A percentile compares a stretch with the other conserved stretches of the same genome.
These are phyloP conservation scores for Drosophila serrata DNA, from an alignment of 1,140 invertebrate species.

Conservation along the genomic window DNA sequence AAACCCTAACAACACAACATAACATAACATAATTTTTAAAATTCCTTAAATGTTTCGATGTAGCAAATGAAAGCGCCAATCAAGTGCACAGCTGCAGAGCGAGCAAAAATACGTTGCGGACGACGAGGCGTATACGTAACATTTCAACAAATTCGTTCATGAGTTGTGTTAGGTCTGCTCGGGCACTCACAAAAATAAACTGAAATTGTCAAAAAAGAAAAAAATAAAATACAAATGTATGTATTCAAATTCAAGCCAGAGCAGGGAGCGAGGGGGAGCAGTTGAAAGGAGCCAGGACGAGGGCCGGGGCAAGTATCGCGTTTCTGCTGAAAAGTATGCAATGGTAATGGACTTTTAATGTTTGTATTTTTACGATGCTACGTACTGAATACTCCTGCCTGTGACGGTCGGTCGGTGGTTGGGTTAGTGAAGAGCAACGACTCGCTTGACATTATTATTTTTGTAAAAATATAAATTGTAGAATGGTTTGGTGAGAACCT, in stretches of 20 bases:
- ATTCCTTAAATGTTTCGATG: conserved; percentile 6
- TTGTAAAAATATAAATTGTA: conserved; percentile 19
- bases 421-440: conserved; percentile 13
- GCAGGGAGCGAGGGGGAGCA: background rate
- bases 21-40: background rate
- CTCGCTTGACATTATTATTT: conserved; percentile 42
- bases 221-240: no score
- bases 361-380: conserved; percentile 53
- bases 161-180: conserved; percentile 25
- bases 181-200: conserved; percentile 43
- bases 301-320: conserved; percentile 31
- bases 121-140: conserved; percentile 58
- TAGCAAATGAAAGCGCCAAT: background rate
- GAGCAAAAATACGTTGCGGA: conserved; percentile 21
- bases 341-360: conserved; percentile 76
- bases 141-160: conserved; percentile 49
- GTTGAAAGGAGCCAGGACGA: background rate
- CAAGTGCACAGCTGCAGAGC: conserved; percentile 6
- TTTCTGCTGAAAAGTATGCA: conserved; percentile 56
- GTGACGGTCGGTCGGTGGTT: conserved; percentile 14
- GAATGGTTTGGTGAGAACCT: background rate
- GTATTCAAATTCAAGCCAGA: conserved; percentile 45
- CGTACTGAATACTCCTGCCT: conserved; percentile 2
- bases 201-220: conserved; percentile 62
- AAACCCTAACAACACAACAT: background rate